Base-by-base conservation (phyloP, 2,888 invertebrate species). In the Microctonus brassicae region DNA sequence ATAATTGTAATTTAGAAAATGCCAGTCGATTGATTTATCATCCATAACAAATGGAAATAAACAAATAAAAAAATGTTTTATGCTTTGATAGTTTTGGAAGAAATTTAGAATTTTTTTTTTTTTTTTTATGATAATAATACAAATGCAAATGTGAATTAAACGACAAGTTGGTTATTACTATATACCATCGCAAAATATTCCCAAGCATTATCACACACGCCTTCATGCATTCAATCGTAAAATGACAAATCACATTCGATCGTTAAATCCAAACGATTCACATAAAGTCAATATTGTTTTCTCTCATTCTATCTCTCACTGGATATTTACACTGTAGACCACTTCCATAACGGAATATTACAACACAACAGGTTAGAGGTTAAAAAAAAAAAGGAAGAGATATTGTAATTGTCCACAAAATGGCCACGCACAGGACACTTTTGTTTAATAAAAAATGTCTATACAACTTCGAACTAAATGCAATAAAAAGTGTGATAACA, bases 201-300 rank as follows among this genome's bases (percentile, higher is more conserved):
- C 1, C 39, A 39, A 4, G 39, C n/a, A n/a, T n/a, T 29, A 29
- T 57, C 57, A 57, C 57, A 2, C 11, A 24, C 26, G 13, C 10
- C 57, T 4, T 13, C 20, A 17, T 58, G 20, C 13, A 58, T 58
- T 58, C 33, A 11, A 58, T 58, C 58, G 33, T 34, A 58, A 58
- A 33, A 26, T 58, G 58, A 58, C 58, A 58, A 58, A 58, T 58
- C 58, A 58, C 2, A 58, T 34, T 58, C 52, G 58, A 65, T 72
- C 72, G 72, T 73, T 73, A 73, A 73, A 70, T 70, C 58, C 58
- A 64, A 53, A 73, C 72, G 70, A 73, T 58, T 36, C 57, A 70
- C 33, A 60, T 73, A 70, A 29, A 29, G 3, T 29, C 29, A 29
- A 29, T 29, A 29, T 29, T 29, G 3, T 29, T 29, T 29, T 29